Base-by-base conservation (phyloP, 2,888 invertebrate species). In the Spilarctia lutea region DNA sequence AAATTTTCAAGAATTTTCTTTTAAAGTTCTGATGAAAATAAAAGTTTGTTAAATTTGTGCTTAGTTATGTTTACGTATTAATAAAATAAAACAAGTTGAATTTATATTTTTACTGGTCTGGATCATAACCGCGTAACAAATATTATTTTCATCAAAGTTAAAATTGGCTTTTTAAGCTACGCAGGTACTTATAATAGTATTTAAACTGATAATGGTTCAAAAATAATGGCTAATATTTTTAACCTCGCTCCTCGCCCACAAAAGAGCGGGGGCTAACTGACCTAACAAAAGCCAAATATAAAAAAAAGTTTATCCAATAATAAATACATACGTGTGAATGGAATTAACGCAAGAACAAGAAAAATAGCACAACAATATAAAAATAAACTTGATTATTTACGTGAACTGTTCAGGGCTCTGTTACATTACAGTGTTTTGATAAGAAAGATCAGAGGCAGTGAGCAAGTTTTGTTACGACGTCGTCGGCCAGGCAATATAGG, bases 401-500 rank as follows among this genome's bases (percentile, higher is more conserved):
- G 79, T 71, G 73, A 70, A 78, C 13, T 79, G 77, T 82, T 74
- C 75, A 82, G 78, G 80, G 82, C 74, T 81, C 75, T 77, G 80
- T 69, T n/a, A 56, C n/a, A 56, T 79, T 39, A 71, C 70, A 81
- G 73, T 88, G 86, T 89, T 89, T 89, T 86, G 86, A 89, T 89
- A 88, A 86, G 83, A 75, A 75, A 83, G 86, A 85, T 87, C 85
- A 84, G 83, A 75, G 77, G 75, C 83, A 76, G 80, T 76, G 80
- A 82, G 83, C 83, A 85, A 86, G 88, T 86, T 87, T 88, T 88
- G 85, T 86, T 85, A 86, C 86, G 76, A 81, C 81, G 75, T 79
- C 83, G 76, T 79, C 80, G 72, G 35, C 76, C 71, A 76, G 75
- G 82, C 85, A 85, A 86, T 88, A 89, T 84, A 87, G 81, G 85